Conservation (phyloP, 2,888 invertebrate genomes). For the Cosmia pyralina region DNA sequence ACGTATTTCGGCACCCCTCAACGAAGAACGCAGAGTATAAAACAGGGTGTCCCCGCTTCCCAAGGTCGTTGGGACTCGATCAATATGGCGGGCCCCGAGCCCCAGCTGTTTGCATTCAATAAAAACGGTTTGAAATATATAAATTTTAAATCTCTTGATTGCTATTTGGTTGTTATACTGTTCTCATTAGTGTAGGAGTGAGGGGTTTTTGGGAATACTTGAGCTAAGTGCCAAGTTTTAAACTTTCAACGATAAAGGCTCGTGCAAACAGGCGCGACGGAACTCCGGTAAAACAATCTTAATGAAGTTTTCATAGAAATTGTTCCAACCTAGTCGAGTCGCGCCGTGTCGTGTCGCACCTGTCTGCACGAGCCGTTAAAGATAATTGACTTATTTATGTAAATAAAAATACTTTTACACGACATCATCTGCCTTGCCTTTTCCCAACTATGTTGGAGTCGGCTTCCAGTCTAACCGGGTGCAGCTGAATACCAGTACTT, state of each 20-base stretch:
- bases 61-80: slow-evolving; percentile 62
- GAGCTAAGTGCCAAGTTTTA: background rate
- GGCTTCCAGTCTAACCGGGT: too few species aligned
- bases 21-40: slow-evolving; percentile 10
- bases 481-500: too few species aligned
- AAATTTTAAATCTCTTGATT: slow-evolving; percentile 28
- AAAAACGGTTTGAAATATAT: slow-evolving; percentile 18
- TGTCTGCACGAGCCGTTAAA: background rate
- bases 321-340: too few species aligned
- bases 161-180: slow-evolving; percentile 31
- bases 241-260: background rate
- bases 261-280: too few species aligned
- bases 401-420: background rate
- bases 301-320: too few species aligned
- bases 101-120: slow-evolving; percentile 48
- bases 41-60: slow-evolving; percentile 35
- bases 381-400: background rate
- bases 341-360: too few species aligned
- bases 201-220: background rate
- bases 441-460: too few species aligned
- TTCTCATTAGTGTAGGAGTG: background rate
- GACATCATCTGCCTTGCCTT: too few species aligned
- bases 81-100: slow-evolving; percentile 48
- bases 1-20: slow-evolving; percentile 1
- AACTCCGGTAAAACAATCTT: too few species aligned